Base-by-base conservation (phyloP, 2,797 vertebrate species). In the Oreortyx pictus region DNA sequence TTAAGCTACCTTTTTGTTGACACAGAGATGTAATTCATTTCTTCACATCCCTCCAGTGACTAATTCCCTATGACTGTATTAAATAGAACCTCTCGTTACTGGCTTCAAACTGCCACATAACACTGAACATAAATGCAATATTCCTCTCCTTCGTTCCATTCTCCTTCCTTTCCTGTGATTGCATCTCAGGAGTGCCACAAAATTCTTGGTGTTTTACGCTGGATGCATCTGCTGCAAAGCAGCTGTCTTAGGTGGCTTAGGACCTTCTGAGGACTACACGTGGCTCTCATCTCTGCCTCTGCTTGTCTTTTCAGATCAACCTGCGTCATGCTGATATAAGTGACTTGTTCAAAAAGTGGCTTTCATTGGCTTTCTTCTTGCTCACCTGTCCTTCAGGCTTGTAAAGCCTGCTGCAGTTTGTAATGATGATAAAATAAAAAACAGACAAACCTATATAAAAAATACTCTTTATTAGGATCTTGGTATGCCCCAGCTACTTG, bases 361-460 rank as follows among this genome's bases (percentile, higher is more conserved):
- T 87, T 94, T 96, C 71, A 90, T 82, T 62, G 68, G 18, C 88
- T 87, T 87, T 89, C 57, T 95, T 54, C 86, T 94, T 78, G 27
- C 56, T 91, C 86, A 89, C 70, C 54, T 87, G 72, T 86, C 86
- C 90, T 94, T 82, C 64, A 82, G 75, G 50, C 65, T 91, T 0
- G 3, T 82, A 80, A 90, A 77, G 35, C 46, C 43, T 41, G 35
- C 59, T 72, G 64, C 52, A 80, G 68, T 27, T 83, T 83, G 46
- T 65, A 87, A 66, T 24, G 66, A 49, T 72, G 61, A 61, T 65
- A 89, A 90, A 87, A 61, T 77, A 89, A 82, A 35, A n/a, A 27
- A 54, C 29, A 18, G 27, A 31, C 9, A 54, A n/a, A 64, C 4
- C 5, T 44, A 44, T 74, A 68, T 67, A 57, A 52, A 94, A 90